Evolutionary conservation across 2,797 vertebrate species (phyloP).

Genomic region (Esox masquinongy): DNA sequence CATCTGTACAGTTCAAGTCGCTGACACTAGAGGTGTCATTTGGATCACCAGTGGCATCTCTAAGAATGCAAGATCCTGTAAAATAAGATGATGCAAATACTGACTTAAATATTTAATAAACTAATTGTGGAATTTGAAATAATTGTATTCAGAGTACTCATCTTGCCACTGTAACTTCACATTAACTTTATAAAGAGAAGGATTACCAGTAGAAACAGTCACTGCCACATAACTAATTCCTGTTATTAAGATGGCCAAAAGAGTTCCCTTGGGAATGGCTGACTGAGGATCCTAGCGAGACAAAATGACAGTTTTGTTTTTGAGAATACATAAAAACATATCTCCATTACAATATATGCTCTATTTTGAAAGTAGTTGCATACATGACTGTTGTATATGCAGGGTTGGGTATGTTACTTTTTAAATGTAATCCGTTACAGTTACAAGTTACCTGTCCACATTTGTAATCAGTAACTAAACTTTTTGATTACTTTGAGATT

Average conservation of each 20-base stretch:
- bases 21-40: constrained; percentile 83
- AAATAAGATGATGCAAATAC: not conserved
- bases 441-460: no score
- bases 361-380: not conserved
- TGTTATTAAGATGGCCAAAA: constrained; percentile 94
- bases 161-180: not conserved
- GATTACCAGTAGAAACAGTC: constrained; percentile 87
- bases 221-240: constrained; percentile 88
- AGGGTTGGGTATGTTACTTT: no score
- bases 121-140: not conserved
- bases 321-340: not conserved
- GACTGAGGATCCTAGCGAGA: constrained; percentile 89
- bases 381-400: not conserved
- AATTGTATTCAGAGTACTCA: not conserved
- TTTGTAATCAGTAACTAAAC: no score
- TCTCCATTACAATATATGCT: not conserved
- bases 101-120: not conserved
- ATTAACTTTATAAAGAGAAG: not conserved
- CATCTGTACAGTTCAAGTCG: constrained; percentile 87
- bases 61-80: constrained; percentile 88
- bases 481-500: no score
- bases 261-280: constrained; percentile 95
- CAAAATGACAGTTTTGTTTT: not conserved
- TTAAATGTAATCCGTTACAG: no score
- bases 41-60: constrained; percentile 88